A percentile compares a stretch with the other conserved stretches of the same genome.
Evolutionary conservation across 2,888 invertebrate genomes (phyloP).

Genomic region (Nasonovia ribisnigri): DNA sequence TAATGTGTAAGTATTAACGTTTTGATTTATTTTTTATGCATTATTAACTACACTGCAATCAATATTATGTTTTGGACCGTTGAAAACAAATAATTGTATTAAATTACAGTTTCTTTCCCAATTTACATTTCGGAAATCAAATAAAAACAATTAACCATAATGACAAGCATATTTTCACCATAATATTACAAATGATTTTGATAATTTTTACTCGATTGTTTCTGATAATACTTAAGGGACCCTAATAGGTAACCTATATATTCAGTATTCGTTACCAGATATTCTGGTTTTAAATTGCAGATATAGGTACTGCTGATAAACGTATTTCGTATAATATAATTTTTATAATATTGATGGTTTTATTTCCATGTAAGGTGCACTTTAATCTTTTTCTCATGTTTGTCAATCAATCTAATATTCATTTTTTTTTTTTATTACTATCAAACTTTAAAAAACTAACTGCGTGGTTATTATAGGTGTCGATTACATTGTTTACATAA

Average conservation of each 20-base stretch:
- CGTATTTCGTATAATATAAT: background rate
- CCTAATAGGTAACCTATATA: background rate
- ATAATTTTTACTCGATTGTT: background rate
- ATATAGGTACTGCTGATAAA: too few relatives aligned
- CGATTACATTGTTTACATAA: background rate
- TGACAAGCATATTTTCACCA: background rate
- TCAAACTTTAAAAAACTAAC: background rate
- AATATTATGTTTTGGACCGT: background rate
- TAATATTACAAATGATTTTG: background rate
- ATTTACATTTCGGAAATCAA: background rate
- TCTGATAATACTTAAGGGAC: background rate
- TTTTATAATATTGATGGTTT: background rate
- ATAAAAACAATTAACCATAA: background rate
- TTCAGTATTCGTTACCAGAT: background rate
- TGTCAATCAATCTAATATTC: background rate
- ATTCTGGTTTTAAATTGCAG: background rate
- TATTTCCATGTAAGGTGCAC: background rate
- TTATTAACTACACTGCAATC: background rate
- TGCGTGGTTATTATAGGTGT: background rate
- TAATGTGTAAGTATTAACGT: background rate
- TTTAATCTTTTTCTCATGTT: background rate
- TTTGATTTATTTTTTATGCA: background rate
- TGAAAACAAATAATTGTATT: background rate
- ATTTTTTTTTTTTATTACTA: background rate
- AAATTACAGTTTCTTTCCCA: background rate